Conservation (phyloP, 2,113 vertebrate genomes). For the Bos javanicus region DNA sequence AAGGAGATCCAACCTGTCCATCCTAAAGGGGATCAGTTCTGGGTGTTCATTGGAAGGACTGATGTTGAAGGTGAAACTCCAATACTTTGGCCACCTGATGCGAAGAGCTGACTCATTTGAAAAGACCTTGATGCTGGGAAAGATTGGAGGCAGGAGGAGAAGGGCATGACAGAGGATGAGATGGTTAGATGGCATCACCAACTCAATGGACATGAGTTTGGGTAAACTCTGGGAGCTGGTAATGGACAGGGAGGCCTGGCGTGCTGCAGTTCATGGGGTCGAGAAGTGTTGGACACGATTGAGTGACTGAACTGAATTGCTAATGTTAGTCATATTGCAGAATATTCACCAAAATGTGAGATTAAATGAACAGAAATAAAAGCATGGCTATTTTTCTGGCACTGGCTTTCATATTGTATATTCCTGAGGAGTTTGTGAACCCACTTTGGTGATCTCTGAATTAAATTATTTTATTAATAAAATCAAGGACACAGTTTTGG, state of each 20-base stretch:
- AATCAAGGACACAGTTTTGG: neutral
- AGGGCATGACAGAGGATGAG: neutral
- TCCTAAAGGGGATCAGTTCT: neutral
- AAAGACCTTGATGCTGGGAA: neutral
- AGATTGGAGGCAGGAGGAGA: neutral
- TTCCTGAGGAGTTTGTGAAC: neutral
- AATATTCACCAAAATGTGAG: neutral
- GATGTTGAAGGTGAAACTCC: neutral
- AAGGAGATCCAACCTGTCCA: neutral
- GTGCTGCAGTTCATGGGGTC: neutral
- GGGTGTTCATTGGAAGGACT: neutral
- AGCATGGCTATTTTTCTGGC: neutral
- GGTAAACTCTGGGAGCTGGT: neutral
- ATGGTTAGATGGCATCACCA: neutral
- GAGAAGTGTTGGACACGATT: accelerated
- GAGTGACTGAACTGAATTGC: neutral
- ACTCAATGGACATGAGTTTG: neutral
- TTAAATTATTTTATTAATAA: neutral
- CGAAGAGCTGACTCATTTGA: neutral
- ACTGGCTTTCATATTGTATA: neutral
- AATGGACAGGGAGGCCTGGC: neutral
- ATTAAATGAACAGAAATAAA: neutral
- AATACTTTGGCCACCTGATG: neutral
- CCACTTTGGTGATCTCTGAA: neutral
- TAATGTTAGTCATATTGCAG: neutral